Base-by-base conservation (phyloP, 2,888 invertebrate genomes). In the Sclerodermus sp. region DNA sequence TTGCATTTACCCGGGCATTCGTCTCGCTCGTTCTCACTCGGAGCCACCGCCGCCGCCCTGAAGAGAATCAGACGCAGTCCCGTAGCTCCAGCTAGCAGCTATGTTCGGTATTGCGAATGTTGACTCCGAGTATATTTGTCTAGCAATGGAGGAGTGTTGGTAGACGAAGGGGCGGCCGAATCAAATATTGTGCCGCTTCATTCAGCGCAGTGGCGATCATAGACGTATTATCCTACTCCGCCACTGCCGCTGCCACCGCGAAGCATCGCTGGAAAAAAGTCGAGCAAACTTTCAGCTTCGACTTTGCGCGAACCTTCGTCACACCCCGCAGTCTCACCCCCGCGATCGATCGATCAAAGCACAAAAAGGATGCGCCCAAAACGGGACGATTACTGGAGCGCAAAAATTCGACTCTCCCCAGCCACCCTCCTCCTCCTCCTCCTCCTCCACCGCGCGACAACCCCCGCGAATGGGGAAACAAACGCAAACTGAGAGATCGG, bases 71-170 rank as follows among this genome's bases (percentile, higher is more conserved):
- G 59, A 59, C 49, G 47, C 31, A 47, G 44, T 54, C 52, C 41
- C 41, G 23, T 5, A 1, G 9, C 40, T 44, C 9, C 59, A 53
- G 57, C 50, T 60, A n/a, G 58, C 60, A 59, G 55, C 4, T 23
- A 23, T 34, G 13, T 34, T 62, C 52, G 60, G 60, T 59, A 60
- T 67, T 65, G 70, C 62, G 68, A 67, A 64, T 71, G 70, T 72
- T 67, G 68, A 69, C 66, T 69, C 60, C 60, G 64, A 53, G 67
- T 62, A 67, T 68, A 68, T 68, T 67, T 69, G 66, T 64, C 62
- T 62, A 67, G 65, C 64, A 60, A 67, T 71, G 73, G 67, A 70
- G 66, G 71, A 71, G 67, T 54, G 59, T 52, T 51, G 53, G 47
- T 49, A 47, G 53, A 48, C 55, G 57, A 15, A 29, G 39, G 47